phyloP scores from a whole-genome alignment of 37 sponge, comb jelly and placozoan genomes.

The Hormiphora californensis region DNA sequence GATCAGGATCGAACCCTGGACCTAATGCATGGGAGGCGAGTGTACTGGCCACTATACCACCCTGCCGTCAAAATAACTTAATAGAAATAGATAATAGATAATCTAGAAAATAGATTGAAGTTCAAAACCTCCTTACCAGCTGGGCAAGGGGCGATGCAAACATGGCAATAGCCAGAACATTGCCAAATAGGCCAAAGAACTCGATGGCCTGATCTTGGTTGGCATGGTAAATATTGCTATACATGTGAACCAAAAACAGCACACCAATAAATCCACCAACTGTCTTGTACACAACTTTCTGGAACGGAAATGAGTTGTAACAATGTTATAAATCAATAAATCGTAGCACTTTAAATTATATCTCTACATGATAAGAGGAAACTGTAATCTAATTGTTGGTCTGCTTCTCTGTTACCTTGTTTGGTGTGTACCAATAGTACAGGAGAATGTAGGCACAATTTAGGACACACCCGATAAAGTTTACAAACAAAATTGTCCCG shows the following conservation, averaged over 20 bases:
- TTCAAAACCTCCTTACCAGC: not conserved
- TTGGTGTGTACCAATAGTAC: constrained; percentile 49
- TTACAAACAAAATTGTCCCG: not conserved
- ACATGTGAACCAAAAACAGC: not conserved
- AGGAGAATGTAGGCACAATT: constrained; percentile 23
- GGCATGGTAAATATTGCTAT: not conserved
- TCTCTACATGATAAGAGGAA: not conserved
- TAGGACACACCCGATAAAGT: constrained; percentile 5
- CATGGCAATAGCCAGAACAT: not conserved
- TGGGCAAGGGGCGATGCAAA: constrained; percentile 43
- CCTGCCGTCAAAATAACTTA: no score
- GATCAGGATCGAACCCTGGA: no score
- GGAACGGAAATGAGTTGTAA: not conserved
- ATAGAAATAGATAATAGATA: no score
- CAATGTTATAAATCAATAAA: not conserved
- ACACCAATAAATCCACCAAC: not conserved
- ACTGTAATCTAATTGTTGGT: not conserved
- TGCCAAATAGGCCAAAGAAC: constrained; percentile 1
- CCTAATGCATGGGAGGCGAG: no score
- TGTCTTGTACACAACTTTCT: constrained; percentile 33
- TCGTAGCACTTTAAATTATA: not conserved
- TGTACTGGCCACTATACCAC: no score
- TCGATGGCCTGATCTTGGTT: not conserved
- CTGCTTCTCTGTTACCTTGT: not conserved
- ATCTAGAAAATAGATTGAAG: no score